Base-by-base conservation (phyloP, 1,140 invertebrate species). In the Macrocentrus cingulum region DNA sequence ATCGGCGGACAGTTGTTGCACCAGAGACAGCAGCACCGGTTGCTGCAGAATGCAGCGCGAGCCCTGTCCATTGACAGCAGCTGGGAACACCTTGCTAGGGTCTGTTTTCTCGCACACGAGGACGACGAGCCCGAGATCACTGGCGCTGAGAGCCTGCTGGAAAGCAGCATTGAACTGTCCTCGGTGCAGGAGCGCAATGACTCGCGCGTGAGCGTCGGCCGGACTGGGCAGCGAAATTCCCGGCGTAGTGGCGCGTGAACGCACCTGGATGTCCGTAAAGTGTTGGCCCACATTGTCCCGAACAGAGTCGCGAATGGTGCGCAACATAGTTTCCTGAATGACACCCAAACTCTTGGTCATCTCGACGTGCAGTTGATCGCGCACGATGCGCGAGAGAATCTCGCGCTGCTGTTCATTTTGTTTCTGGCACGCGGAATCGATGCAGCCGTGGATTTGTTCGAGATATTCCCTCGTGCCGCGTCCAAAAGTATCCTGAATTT, bases 1-100 rank as follows among this genome's bases (percentile, higher is more conserved):
- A 74, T 97, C 92, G 1, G 91, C 88, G 2, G 92, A 91, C 2
- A 98, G 84, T 72, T 98, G 95, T 75, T 96, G 93, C 61, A 97
- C 91, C 1, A 98, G 83, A 0, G 94, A 95, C 20, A 98, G 80
- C 48, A 97, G 81, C 34, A 96, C 92, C 63, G 90, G 90, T 69
- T 95, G 93, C 51, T 88, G 87, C 7, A 80, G 65, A 18, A 77
- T 61, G 15, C 76, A 78, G 15, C 74, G 64, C 1, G 70, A 39
- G 16, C 65, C 61, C 22, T 71, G 71, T 1, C 65, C 68, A 4
- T 94, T 77, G 9, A 86, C 82, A 71, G 87, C 91, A 6, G 80
- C 81, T 79, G 80, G 81, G 79, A 97, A 96, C 11, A 96, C 87
- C 60, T 84, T 82, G 5, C 84, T 79, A 0, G 88, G 87, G 68